Conservation (phyloP, 2,888 invertebrate genomes). For the Nasonovia ribisnigri region DNA sequence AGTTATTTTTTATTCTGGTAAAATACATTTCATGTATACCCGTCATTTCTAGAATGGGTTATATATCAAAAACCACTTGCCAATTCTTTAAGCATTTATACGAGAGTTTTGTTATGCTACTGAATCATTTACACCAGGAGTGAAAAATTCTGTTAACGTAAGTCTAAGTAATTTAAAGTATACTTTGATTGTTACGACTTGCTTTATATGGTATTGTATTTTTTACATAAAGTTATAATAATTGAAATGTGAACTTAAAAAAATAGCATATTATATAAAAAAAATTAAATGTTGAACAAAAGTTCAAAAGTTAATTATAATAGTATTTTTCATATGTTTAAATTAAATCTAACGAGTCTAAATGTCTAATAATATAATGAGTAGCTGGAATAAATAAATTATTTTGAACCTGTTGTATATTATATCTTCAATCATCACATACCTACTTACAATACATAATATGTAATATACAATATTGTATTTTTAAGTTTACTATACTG, state of each 20-base stretch:
- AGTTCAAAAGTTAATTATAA: too few relatives aligned
- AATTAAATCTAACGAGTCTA: too few relatives aligned
- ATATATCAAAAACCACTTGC: neutral
- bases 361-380: too few relatives aligned
- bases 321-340: too few relatives aligned
- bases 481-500: neutral
- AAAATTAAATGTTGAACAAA: too few relatives aligned
- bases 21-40: neutral
- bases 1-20: constrained; percentile 10
- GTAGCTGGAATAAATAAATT: neutral
- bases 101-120: neutral
- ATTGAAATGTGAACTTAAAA: neutral
- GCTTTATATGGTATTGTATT: neutral
- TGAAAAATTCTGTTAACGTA: neutral
- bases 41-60: neutral
- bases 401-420: neutral
- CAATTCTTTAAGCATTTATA: neutral
- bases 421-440: neutral
- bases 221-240: neutral
- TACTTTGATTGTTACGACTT: neutral
- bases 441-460: neutral
- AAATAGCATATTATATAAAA: neutral
- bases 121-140: neutral
- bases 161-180: neutral
- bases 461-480: neutral